Evolutionary conservation across 1,140 invertebrate genomes (phyloP).

Genomic region (Leptinotarsa undecemlineata): DNA sequence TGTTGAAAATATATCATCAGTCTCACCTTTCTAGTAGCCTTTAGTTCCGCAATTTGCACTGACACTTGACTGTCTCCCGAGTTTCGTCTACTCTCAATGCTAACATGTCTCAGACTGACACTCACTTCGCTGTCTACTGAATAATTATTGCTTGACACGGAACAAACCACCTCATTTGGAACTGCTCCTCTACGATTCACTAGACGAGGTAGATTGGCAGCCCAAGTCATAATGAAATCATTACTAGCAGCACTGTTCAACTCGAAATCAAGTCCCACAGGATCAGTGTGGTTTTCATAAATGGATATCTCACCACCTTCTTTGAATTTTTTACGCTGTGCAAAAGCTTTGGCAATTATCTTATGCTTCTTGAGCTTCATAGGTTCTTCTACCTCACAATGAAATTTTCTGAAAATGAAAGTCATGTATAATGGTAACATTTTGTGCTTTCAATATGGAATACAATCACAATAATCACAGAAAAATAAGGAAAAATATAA

Average conservation of each 20-base stretch:
- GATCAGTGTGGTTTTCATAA: slow-evolving; percentile 85
- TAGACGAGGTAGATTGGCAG: slow-evolving; percentile 83
- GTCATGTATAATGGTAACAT: background rate
- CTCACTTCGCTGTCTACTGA: slow-evolving; percentile 79
- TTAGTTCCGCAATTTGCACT: slow-evolving; percentile 79
- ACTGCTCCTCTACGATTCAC: slow-evolving; percentile 80
- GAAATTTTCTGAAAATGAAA: slow-evolving; percentile 61
- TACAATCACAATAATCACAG: no score
- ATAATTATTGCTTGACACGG: slow-evolving; percentile 64
- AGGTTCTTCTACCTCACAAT: slow-evolving; percentile 72
- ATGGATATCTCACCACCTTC: slow-evolving; percentile 83
- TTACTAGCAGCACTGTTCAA: slow-evolving; percentile 77
- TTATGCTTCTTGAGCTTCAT: slow-evolving; percentile 83
- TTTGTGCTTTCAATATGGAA: no score
- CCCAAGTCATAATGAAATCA: slow-evolving; percentile 82
- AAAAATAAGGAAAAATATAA: no score
- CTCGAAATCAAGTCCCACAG: slow-evolving; percentile 85
- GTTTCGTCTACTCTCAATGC: slow-evolving; percentile 79
- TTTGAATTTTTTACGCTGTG: slow-evolving; percentile 83
- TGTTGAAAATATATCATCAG: no score
- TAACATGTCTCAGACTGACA: slow-evolving; percentile 75
- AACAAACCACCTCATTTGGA: slow-evolving; percentile 62
- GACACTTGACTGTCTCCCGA: slow-evolving; percentile 84
- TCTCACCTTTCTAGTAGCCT: slow-evolving; percentile 64
- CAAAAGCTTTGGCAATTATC: slow-evolving; percentile 87